Base-by-base conservation (phyloP, 1,140 invertebrate species). In the Conus betulinus region DNA sequence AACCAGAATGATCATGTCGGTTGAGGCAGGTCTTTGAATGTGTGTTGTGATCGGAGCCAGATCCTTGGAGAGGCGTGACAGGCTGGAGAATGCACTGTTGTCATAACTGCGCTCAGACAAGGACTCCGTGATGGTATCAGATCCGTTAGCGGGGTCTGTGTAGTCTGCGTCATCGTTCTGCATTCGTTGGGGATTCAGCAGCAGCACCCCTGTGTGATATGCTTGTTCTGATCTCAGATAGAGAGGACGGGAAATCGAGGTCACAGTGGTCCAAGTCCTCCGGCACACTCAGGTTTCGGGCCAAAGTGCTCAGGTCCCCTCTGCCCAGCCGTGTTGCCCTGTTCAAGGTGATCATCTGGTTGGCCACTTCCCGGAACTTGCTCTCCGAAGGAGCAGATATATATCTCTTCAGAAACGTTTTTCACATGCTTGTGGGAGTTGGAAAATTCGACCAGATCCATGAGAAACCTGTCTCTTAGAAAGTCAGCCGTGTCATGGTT, bases 381-480 rank as follows among this genome's bases (percentile, higher is more conserved):
- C 39, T 39, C 39, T 84, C 83, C 4, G 20, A 13, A 5, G 84
- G 84, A 17, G 60, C 67, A 13, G 84, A 85, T 15, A 85, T 63
- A 51, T 74, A 74, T 27, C 84, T 85, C 71, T 51, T 85, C 63
- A 85, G 63, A 25, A 25, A 15, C 17, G 6, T 74, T 27, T 85
- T 76, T n/a, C 17, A 27, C 27, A 53, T 60, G 52, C 11, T 52
- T 51, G 51, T 6, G n/a, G 20, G 27, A 27, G 51, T 67, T 57
- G 7, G 76, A 78, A 0, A 78, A 39, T 10, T 63, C 84, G 27
- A 76, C 15, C 13, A 85, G 51, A 20, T 85, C 84, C 51, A 74
- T 85, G 84, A 85, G 27, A 27, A 74, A 85, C 23, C 39, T 85
- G 17, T 85, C 84, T 15, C 84, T 85, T 51, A 85, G 63, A 10